Percentiles rank a stretch among this genome's conserved stretches.
Evolutionary conservation across 1,140 invertebrate genomes (phyloP).

Genomic region (Hestina assimilis): DNA sequence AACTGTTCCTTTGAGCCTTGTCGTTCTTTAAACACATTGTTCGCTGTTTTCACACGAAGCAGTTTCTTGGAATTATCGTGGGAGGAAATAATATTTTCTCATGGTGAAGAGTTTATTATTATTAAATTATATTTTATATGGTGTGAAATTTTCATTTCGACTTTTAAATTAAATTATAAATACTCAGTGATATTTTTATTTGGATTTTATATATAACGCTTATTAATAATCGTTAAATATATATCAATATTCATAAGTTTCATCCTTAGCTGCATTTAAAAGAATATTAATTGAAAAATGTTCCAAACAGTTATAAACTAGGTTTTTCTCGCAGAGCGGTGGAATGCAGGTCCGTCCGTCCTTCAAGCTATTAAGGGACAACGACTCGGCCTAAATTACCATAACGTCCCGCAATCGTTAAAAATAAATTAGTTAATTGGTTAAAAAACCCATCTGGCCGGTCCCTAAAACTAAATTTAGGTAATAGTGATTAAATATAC

Average conservation of each 20-base stretch:
- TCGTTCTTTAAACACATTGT: conserved; percentile 56
- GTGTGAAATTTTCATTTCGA: too few relatives aligned
- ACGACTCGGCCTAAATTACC: conserved; percentile 62
- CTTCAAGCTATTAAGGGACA: conserved; percentile 66
- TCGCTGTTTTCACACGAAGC: conserved; percentile 60
- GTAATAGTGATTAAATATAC: not conserved
- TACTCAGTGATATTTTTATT: not conserved
- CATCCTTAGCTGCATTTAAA: not conserved
- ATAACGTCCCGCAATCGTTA: conserved; percentile 53
- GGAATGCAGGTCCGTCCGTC: conserved; percentile 58
- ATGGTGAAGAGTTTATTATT: not conserved
- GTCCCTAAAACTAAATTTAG: conserved; percentile 11
- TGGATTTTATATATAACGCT: too few relatives aligned
- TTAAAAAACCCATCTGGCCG: conserved; percentile 33
- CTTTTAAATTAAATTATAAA: not conserved
- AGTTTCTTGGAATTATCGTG: conserved; percentile 50
- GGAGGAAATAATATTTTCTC: conserved; percentile 35
- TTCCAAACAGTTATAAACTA: conserved; percentile 22
- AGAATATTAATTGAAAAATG: not conserved
- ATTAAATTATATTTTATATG: too few relatives aligned
- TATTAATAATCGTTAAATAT: too few relatives aligned
- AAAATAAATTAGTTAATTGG: conserved; percentile 60
- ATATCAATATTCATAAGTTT: too few relatives aligned
- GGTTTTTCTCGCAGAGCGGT: conserved; percentile 25
- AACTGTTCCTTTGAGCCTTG: conserved; percentile 55